These are phyloP conservation scores for Eolophus roseicapilla DNA, from an alignment of 2,113 vertebrate genomes.

Conservation along the genomic window DNA sequence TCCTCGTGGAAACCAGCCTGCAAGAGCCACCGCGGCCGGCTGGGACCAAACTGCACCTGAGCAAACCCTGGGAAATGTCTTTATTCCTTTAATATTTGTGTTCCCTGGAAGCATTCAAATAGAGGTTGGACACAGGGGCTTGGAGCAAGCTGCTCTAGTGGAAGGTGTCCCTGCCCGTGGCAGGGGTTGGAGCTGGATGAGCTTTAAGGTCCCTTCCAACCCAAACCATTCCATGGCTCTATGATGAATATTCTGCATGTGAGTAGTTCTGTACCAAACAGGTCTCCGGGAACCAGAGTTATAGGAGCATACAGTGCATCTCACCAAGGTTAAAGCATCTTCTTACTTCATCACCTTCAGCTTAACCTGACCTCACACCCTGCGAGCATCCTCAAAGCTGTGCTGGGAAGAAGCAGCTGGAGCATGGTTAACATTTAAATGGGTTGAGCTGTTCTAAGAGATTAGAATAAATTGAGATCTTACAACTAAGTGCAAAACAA, in stretches of 20 bases:
- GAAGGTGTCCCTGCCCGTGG: not conserved
- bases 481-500: conserved; percentile 1
- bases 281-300: not conserved
- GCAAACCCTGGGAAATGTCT: not conserved
- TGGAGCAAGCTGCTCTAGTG: not conserved
- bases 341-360: rapidly evolving
- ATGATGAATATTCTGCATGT: too few species aligned
- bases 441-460: conserved; percentile 17
- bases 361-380: not conserved
- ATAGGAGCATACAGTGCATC: rapidly evolving
- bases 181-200: not conserved
- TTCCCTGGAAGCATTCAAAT: not conserved
- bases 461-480: conserved; percentile 6
- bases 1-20: not conserved
- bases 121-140: not conserved
- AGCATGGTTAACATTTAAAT: conserved; percentile 17
- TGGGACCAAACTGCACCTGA: rapidly evolving
- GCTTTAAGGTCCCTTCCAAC: not conserved
- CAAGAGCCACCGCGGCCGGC: rapidly evolving
- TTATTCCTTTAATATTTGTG: not conserved
- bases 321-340: rapidly evolving
- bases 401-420: conserved; percentile 28
- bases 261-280: rapidly evolving
- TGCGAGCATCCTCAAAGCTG: not conserved
- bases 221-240: not conserved